phyloP scores from a whole-genome alignment of 2,113 vertebrate genomes.

The Ciconia maguari region DNA sequence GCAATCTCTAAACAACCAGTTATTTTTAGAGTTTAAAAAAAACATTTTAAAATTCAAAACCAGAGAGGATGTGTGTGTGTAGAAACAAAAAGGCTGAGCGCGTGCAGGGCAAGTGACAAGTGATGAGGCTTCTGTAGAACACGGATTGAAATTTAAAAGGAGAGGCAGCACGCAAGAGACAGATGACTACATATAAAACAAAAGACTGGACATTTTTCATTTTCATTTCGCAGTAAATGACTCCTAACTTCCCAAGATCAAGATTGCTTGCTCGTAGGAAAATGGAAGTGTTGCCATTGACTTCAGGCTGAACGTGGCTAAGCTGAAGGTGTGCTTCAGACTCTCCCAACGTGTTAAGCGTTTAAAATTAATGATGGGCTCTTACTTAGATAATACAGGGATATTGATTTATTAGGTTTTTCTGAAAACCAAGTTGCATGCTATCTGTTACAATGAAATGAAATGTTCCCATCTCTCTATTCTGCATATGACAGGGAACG shows the following conservation, averaged over 20 bases:
- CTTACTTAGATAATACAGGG: slow-evolving; percentile 51
- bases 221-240: slow-evolving; percentile 15
- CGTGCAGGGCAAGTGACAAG: background rate
- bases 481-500: slow-evolving; percentile 39
- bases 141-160: background rate
- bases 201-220: background rate
- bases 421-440: slow-evolving; percentile 1
- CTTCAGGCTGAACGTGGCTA: background rate
- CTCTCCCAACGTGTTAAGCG: slow-evolving; percentile 25
- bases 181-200: background rate
- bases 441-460: slow-evolving; percentile 43
- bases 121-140: background rate
- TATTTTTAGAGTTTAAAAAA: slow-evolving; percentile 5
- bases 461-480: slow-evolving; percentile 38
- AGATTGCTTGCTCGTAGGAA: background rate
- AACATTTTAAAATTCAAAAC: background rate
- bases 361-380: slow-evolving; percentile 68
- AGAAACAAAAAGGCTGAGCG: background rate
- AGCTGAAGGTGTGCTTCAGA: slow-evolving; percentile 10
- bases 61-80: rapidly evolving
- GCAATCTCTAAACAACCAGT: slow-evolving; percentile 41
- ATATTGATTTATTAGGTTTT: slow-evolving; percentile 69
- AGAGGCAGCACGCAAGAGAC: background rate
- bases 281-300: background rate
- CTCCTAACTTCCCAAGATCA: background rate